Evolutionary conservation across 2,797 vertebrate genomes (phyloP).

Genomic region (Leucoraja ocellata): DNA sequence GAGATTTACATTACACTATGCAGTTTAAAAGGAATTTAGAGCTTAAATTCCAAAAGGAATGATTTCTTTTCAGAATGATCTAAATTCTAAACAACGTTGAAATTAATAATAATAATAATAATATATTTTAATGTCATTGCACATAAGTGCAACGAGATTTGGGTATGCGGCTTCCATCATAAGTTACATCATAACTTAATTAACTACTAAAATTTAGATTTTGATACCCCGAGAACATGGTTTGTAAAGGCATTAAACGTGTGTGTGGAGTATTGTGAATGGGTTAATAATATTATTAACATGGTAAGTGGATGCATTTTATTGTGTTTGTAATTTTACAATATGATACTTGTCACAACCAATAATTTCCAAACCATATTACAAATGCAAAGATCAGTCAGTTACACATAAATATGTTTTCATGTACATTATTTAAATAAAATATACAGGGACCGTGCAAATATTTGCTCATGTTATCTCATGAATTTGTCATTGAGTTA

Average conservation of each 20-base stretch:
- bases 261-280: not conserved
- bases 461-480: not conserved
- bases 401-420: not conserved
- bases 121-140: too few relatives aligned
- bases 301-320: not conserved
- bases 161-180: too few relatives aligned
- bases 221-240: too few relatives aligned
- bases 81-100: not conserved
- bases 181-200: too few relatives aligned
- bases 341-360: not conserved
- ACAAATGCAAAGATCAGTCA: not conserved
- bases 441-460: not conserved
- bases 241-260: too few relatives aligned
- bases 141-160: too few relatives aligned
- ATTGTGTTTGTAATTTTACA: not conserved
- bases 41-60: not conserved
- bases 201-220: too few relatives aligned
- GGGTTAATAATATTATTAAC: not conserved
- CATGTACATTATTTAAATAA: not conserved
- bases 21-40: not conserved
- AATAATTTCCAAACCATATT: not conserved
- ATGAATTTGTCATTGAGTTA: not conserved
- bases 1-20: not conserved
- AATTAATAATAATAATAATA: too few relatives aligned
- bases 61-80: not conserved